Percentiles rank a stretch among this genome's conserved stretches.
These are phyloP conservation scores for Climacteris rufus DNA, from an alignment of 2,113 vertebrate genomes.

Conservation along the genomic window DNA sequence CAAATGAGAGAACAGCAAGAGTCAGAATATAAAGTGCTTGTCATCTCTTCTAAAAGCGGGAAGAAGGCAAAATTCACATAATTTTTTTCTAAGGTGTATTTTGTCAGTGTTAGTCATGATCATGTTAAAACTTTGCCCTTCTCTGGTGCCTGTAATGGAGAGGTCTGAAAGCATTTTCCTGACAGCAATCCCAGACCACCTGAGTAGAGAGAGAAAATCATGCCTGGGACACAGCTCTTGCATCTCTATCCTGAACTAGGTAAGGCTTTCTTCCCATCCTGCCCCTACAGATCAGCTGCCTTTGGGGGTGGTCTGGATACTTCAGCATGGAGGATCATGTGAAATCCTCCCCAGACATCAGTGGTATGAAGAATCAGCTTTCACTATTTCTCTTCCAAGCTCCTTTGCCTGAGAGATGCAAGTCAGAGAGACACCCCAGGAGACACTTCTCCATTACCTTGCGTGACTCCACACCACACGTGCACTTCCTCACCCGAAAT, in stretches of 20 bases:
- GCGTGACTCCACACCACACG: rapidly evolving
- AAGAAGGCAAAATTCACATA: not conserved
- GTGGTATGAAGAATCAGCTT: not conserved
- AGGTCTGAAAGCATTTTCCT: not conserved
- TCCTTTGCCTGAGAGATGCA: not conserved
- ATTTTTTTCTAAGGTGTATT: not conserved
- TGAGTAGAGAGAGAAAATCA: not conserved
- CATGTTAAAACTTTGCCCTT: not conserved
- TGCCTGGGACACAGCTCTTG: not conserved
- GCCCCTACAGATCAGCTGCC: not conserved
- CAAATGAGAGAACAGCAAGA: not conserved
- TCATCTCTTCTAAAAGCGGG: not conserved
- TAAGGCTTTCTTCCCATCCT: not conserved
- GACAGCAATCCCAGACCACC: not conserved
- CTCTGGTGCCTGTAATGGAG: not conserved
- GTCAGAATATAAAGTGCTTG: not conserved
- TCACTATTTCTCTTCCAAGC: rapidly evolving
- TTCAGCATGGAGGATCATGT: not conserved
- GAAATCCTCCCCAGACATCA: not conserved
- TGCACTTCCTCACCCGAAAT: not conserved
- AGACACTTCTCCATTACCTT: not conserved
- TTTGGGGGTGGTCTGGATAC: rapidly evolving
- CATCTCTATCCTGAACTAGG: not conserved
- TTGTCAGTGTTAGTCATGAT: not conserved
- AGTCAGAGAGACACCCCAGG: not conserved